These are phyloP conservation scores for Nylanderia fulva DNA, from an alignment of 1,140 invertebrate species.

Conservation along the genomic window DNA sequence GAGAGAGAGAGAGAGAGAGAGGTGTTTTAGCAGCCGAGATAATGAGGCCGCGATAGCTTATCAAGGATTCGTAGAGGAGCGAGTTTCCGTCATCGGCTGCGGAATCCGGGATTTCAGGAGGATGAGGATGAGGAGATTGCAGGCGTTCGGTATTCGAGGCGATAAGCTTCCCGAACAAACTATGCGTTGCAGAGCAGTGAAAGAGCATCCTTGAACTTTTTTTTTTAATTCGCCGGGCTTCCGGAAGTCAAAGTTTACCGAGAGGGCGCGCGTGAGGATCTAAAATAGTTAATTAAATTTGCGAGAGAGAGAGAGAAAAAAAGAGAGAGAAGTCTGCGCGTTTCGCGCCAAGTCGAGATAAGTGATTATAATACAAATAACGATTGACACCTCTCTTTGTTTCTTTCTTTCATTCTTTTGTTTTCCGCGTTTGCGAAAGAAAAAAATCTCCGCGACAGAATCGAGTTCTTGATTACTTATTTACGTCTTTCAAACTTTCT, in stretches of 20 bases:
- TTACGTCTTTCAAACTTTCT: slow-evolving; percentile 20
- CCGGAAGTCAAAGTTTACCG: slow-evolving; percentile 42
- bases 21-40: slow-evolving; percentile 12
- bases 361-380: background rate
- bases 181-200: slow-evolving; percentile 33
- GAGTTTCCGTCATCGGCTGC: slow-evolving; percentile 51
- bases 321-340: no score
- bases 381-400: background rate
- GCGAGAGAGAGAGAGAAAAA: no score
- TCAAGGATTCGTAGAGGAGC: slow-evolving; percentile 30
- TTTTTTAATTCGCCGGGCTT: slow-evolving; percentile 8
- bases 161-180: slow-evolving; percentile 31
- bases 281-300: slow-evolving; percentile 50
- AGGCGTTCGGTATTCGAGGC: slow-evolving; percentile 44
- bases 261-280: slow-evolving; percentile 23
- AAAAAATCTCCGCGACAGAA: background rate
- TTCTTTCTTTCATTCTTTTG: no score
- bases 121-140: slow-evolving; percentile 33
- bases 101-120: slow-evolving; percentile 38
- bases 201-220: slow-evolving; percentile 29
- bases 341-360: no score
- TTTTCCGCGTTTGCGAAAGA: background rate
- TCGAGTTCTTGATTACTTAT: background rate
- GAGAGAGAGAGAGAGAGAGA: background rate
- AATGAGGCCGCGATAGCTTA: slow-evolving; percentile 30